These are phyloP conservation scores for Ypsolopha sequella DNA, from an alignment of 2,888 invertebrate species.

Conservation along the genomic window DNA sequence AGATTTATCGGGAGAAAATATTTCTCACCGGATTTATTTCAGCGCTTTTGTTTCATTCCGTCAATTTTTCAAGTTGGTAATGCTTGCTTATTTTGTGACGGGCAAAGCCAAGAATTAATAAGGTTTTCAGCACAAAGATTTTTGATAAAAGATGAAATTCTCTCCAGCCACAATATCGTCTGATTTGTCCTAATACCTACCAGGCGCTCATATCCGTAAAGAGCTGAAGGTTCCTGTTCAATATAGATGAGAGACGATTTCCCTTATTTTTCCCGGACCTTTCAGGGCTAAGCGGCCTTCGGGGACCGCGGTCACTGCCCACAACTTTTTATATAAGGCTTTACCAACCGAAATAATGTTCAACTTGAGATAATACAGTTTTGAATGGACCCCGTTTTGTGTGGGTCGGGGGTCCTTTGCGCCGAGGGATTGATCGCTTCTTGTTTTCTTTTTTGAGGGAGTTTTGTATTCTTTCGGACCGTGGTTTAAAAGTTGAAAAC, in stretches of 20 bases:
- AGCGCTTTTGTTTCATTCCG: too few relatives aligned
- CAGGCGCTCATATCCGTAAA: constrained; percentile 5
- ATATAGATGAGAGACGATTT: constrained; percentile 58
- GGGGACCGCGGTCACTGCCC: constrained; percentile 31
- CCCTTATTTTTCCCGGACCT: constrained; percentile 43
- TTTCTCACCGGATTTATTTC: too few relatives aligned
- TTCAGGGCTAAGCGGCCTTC: constrained; percentile 48
- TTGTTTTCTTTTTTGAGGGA: background rate
- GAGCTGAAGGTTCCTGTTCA: constrained; percentile 35
- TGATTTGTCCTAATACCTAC: constrained; percentile 6
- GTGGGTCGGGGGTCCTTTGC: background rate
- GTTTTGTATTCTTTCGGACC: background rate
- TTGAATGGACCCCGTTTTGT: constrained; percentile 27
- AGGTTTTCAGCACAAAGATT: too few relatives aligned
- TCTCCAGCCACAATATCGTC: background rate
- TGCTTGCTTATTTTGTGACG: too few relatives aligned
- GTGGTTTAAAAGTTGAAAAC: background rate
- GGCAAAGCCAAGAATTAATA: too few relatives aligned
- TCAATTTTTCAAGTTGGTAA: too few relatives aligned
- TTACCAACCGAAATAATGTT: constrained; percentile 30
- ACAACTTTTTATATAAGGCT: constrained; percentile 43
- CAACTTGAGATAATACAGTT: constrained; percentile 33
- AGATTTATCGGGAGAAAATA: too few relatives aligned
- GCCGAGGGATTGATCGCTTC: constrained; percentile 14
- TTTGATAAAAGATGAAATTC: background rate